Conservation (phyloP, 2,797 vertebrate genomes). For the Halcyon leucocephala region DNA sequence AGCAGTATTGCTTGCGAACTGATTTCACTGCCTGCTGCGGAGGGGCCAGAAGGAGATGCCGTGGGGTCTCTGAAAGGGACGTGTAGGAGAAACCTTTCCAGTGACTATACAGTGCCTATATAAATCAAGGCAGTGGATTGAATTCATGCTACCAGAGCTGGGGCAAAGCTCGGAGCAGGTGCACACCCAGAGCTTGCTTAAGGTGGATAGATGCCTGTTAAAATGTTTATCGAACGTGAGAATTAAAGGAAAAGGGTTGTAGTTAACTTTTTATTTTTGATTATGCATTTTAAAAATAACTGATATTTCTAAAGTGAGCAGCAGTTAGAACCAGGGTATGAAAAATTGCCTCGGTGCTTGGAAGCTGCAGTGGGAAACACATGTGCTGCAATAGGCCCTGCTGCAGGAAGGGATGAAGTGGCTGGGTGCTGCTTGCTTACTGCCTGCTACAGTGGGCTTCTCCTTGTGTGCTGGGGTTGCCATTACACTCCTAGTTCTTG, state of each 20-base stretch:
- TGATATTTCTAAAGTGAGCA: not conserved
- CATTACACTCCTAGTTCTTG: not conserved
- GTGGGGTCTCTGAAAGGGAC: not conserved
- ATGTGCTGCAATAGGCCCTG: not conserved
- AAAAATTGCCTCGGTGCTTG: not conserved
- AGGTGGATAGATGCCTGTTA: not conserved
- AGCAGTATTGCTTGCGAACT: not conserved
- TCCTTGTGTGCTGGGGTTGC: not conserved
- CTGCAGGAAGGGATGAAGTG: not conserved
- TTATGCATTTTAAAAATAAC: constrained; percentile 25
- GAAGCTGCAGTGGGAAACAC: not conserved
- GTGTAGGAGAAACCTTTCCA: not conserved
- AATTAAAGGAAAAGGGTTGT: constrained; percentile 5
- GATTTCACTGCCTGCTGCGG: not conserved
- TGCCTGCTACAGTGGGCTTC: not conserved
- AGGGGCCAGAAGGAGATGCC: not conserved
- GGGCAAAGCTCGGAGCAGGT: constrained; percentile 11
- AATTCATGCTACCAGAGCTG: not conserved
- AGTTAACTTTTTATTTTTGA: not conserved
- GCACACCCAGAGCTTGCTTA: not conserved
- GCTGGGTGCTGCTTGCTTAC: not conserved
- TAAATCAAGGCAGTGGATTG: not conserved
- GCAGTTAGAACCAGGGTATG: not conserved
- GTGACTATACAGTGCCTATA: not conserved
- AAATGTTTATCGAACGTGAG: constrained; percentile 21